These are phyloP conservation scores for Canis aureus DNA, from an alignment of 2,113 vertebrate species.

Conservation along the genomic window DNA sequence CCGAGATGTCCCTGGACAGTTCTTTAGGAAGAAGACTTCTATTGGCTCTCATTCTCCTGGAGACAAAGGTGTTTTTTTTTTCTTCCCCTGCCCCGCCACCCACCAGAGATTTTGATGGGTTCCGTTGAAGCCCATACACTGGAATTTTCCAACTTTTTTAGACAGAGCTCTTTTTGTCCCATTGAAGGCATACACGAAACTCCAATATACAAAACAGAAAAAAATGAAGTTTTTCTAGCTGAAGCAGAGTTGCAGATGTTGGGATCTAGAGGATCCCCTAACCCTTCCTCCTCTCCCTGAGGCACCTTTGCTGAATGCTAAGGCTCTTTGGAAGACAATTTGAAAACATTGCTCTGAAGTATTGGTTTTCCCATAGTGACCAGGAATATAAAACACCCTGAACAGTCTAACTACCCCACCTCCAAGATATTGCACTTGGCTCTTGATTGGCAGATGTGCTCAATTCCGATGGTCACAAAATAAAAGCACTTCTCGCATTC, in stretches of 20 bases:
- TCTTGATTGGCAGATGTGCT: conserved; percentile 9
- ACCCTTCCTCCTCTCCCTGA: background rate
- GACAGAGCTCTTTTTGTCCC: background rate
- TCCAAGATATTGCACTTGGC: background rate
- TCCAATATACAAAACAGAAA: background rate
- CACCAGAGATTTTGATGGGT: background rate
- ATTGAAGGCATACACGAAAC: background rate
- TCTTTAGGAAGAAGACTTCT: conserved; percentile 2
- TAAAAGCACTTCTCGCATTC: background rate
- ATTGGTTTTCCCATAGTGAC: background rate
- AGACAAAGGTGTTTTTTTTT: background rate
- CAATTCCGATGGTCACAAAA: conserved; percentile 46
- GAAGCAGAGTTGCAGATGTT: background rate
- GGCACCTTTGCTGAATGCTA: background rate
- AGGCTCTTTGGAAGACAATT: background rate
- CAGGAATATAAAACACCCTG: background rate
- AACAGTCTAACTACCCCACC: background rate
- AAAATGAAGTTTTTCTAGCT: conserved; percentile 31
- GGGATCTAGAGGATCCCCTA: background rate
- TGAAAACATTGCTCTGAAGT: background rate
- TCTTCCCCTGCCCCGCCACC: background rate
- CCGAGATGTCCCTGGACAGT: background rate
- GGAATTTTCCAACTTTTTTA: background rate
- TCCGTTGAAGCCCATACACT: background rate
- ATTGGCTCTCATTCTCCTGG: background rate